Evolutionary conservation across 2,113 vertebrate genomes (phyloP).

Genomic region (Guaruba guarouba): DNA sequence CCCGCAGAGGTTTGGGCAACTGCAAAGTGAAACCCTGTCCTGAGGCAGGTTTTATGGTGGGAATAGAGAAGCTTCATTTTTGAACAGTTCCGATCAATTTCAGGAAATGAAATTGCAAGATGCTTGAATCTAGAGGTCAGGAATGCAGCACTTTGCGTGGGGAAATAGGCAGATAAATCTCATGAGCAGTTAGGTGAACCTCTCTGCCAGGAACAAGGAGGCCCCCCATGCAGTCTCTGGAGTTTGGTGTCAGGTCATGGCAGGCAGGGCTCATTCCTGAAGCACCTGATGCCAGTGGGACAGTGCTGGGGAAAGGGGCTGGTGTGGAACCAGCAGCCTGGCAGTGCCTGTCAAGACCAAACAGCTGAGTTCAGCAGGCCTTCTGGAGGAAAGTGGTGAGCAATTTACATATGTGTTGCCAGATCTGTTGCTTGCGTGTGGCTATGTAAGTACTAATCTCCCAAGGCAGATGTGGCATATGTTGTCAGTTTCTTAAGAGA

Average conservation of each 20-base stretch:
- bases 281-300: neutral
- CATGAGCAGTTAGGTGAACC: neutral
- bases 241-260: neutral
- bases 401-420: neutral
- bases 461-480: neutral
- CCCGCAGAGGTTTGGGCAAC: neutral
- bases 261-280: neutral
- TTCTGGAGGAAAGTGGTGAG: neutral
- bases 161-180: neutral
- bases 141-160: neutral
- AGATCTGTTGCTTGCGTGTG: neutral
- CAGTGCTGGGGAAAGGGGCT: neutral
- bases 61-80: neutral
- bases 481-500: neutral
- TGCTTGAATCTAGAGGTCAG: neutral
- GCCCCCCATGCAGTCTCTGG: neutral
- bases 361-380: neutral
- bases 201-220: neutral
- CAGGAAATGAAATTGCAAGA: neutral
- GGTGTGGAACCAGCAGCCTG: neutral
- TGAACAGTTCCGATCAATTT: neutral
- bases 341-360: neutral
- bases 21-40: neutral
- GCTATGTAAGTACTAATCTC: neutral
- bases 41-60: neutral